Evolutionary conservation across 1,140 invertebrate species (phyloP), one percentile per base, ranked within the genome.

Genomic region (Vanessa tameamea): DNA sequence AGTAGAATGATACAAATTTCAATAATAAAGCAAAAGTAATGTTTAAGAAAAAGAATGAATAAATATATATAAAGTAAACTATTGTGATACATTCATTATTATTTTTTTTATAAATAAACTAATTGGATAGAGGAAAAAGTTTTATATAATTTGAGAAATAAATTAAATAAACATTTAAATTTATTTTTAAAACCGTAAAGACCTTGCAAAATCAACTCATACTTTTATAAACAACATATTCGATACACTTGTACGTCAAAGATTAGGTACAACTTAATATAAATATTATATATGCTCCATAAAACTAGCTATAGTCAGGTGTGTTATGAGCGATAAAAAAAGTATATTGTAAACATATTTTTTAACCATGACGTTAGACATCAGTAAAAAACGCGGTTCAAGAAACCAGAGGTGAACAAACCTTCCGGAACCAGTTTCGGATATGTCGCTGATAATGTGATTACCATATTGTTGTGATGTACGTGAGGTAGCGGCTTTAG

Each of bases 381-480:
- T 77, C 72, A 75, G 71, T 76, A 78, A 76, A 77, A 79, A 73
- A 72, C 72, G 61, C 61, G 75, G 82, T 82, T 84, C 82, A 82
- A 82, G 70, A 77, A 80, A 78, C 81, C 69, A 63, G 73, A 85
- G 85, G 82, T 85, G 78, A 84, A 87, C 78, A 85, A 85, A 80
- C 85, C 78, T 68, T 81, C 78, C 43, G 72, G 70, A 83, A 82
- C 82, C 84, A 72, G 82, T 86, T 85, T 76, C 74, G 65, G 79
- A 69, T 78, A 76, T 78, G 79, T 77, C 69, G 70, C 79, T 82
- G 83, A 85, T 85, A 84, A 80, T 75, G 71, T 66, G 53, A 79
- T 82, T 80, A 78, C 79, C 81, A 81, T 79, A 77, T 71, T 79
- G 72, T 78, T 74, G 64, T 77, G 63, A 77, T 75, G 64, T 74